Evolutionary conservation across 2,113 vertebrate species (phyloP), one percentile per base, ranked within the genome.

Genomic region (Pelecanus crispus): DNA sequence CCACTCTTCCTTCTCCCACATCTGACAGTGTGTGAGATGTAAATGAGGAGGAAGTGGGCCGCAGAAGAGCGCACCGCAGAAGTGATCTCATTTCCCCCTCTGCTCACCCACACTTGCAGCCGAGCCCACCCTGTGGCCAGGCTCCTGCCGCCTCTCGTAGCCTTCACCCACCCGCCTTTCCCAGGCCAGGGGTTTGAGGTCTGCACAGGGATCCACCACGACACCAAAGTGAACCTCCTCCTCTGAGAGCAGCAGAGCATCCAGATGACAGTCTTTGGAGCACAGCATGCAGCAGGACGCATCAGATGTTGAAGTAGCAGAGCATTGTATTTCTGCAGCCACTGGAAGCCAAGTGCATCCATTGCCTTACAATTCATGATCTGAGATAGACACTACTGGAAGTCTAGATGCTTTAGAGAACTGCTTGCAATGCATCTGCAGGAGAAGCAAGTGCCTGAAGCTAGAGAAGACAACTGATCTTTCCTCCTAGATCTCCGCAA

Each of bases 141-240:
- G 38, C 61, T 71, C n/a, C 31, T 2, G 73, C 79, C 2, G 2
- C 86, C 26, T 36, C 24, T 47, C 4, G 1, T 38, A 18, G 65
- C 58, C 17, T 1, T 20, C 58, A 9, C 40, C 18, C 40, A 16
- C 45, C 28, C 4, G 0, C 67, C 6, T 0, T 28, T 13, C 45
- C 67, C 79, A 42, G 53, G 17, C 78, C 0, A 0, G 16, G 25
- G 50, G 10, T 13, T 13, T 55, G 74, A 53, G 73, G 81, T 50
- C 67, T 89, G 71, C 34, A 3, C 1, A 3, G 8, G 83, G 18
- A 68, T 26, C 40, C 87, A 19, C 7, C 55, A 28, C 42, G 47
- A 18, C 1, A 0, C 11, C 1, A 0, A 24, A 20, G 31, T 0
- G 0, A 87, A 42, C 8, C 52, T 74, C 12, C 59, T 20, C 55